phyloP scores from a whole-genome alignment of 1,140 invertebrate species.

The Halictus rubicundus region DNA sequence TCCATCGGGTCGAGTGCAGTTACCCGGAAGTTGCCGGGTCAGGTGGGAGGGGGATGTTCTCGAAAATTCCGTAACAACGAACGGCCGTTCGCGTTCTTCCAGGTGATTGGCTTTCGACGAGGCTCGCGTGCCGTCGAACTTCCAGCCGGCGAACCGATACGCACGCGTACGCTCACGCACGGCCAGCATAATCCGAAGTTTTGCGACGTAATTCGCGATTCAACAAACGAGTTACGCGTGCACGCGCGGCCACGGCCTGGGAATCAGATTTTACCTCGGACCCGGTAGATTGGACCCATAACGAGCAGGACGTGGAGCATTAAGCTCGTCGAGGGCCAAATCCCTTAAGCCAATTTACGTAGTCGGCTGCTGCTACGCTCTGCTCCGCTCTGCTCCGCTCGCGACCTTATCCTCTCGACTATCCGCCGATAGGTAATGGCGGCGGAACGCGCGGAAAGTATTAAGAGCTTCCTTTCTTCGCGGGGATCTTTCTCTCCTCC shows the following conservation, averaged over 20 bases:
- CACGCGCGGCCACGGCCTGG: not conserved
- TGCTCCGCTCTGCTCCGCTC: slow-evolving; percentile 15
- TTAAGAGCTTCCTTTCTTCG: slow-evolving; percentile 12
- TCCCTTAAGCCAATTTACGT: slow-evolving; percentile 76
- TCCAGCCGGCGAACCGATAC: too few relatives aligned
- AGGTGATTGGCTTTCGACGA: too few relatives aligned
- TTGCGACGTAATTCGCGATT: not conserved
- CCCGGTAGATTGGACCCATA: slow-evolving; percentile 32
- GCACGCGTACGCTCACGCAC: not conserved
- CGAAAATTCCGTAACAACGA: too few relatives aligned
- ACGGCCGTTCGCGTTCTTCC: too few relatives aligned
- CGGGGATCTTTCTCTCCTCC: not conserved
- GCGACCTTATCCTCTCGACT: slow-evolving; percentile 51
- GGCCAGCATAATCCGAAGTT: slow-evolving; percentile 14
- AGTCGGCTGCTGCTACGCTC: slow-evolving; percentile 48
- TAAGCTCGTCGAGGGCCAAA: slow-evolving; percentile 68
- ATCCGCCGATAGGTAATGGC: slow-evolving; percentile 57
- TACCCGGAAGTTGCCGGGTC: too few relatives aligned
- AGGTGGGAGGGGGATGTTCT: too few relatives aligned
- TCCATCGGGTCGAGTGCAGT: too few relatives aligned
- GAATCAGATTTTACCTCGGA: slow-evolving; percentile 28
- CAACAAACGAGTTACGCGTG: slow-evolving; percentile 17
- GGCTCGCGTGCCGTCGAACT: too few relatives aligned
- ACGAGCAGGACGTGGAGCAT: slow-evolving; percentile 62
- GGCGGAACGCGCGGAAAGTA: slow-evolving; percentile 42